These are phyloP conservation scores for Lathronympha strigana DNA, from an alignment of 2,888 invertebrate genomes.

Conservation along the genomic window DNA sequence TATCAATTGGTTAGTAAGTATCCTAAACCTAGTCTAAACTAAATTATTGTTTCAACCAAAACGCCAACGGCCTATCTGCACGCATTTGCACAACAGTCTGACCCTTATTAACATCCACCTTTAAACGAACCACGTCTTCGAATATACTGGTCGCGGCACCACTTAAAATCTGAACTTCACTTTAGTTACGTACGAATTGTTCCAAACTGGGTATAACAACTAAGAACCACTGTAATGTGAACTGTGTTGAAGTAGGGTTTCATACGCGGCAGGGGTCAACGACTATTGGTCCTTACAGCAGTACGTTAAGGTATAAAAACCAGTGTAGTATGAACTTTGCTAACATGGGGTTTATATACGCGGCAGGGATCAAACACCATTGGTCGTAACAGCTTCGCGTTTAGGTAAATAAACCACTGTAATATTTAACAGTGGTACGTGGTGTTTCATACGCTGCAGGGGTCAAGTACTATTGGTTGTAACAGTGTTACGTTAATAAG, in stretches of 20 bases:
- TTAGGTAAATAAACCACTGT: too few relatives aligned
- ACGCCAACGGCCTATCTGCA: not conserved
- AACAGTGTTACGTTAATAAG: too few relatives aligned
- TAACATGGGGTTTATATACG: constrained; percentile 42
- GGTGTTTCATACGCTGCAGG: too few relatives aligned
- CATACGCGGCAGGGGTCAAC: too few relatives aligned
- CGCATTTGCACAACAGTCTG: not conserved
- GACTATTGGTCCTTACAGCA: too few relatives aligned
- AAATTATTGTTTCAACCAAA: not conserved
- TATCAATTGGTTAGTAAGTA: too few relatives aligned
- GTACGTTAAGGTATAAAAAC: too few relatives aligned
- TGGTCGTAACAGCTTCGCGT: constrained; percentile 27
- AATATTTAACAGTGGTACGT: too few relatives aligned
- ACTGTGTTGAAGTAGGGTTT: too few relatives aligned
- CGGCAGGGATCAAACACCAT: constrained; percentile 33
- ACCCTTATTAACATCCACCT: constrained; percentile 15
- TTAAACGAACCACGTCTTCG: constrained; percentile 8
- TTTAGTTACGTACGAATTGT: not conserved
- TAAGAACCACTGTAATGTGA: too few relatives aligned
- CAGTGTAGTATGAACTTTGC: constrained; percentile 7
- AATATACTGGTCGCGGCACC: constrained; percentile 11
- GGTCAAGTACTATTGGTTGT: too few relatives aligned
- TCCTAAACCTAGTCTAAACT: not conserved
- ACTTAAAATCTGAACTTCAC: constrained; percentile 10
- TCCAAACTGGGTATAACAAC: constrained; percentile 13